A percentile compares a stretch with the other conserved stretches of the same genome.
Conservation (phyloP, 1,140 invertebrate species). For the Trichonephila clavipes region DNA sequence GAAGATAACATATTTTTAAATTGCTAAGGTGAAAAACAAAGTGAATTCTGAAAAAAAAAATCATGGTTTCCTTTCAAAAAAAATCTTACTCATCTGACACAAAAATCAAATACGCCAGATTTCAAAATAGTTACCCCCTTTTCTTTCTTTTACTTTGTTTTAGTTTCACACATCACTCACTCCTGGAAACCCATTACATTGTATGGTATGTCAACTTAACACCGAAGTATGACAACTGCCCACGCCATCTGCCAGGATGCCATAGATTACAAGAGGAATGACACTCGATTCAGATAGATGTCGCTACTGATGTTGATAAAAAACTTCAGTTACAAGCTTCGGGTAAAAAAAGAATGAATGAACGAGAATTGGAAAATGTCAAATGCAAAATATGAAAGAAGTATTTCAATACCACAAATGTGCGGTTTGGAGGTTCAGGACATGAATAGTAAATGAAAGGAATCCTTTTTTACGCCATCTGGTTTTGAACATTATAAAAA, state of each 20-base stretch:
- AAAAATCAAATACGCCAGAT: background rate
- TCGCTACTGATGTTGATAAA: background rate
- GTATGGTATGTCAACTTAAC: background rate
- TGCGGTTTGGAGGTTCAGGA: background rate
- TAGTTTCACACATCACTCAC: background rate
- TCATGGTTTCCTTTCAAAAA: background rate
- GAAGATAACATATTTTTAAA: too few species aligned
- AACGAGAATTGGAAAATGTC: background rate
- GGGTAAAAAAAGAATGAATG: background rate
- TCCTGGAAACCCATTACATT: background rate
- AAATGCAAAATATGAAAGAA: background rate
- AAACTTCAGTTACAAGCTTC: background rate
- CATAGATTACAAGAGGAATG: background rate
- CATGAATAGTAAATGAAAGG: background rate
- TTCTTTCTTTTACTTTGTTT: too few species aligned
- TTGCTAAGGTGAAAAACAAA: too few species aligned
- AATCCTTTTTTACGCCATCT: background rate
- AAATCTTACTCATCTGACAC: background rate
- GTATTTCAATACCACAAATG: background rate
- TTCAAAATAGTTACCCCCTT: background rate
- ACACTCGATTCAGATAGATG: background rate
- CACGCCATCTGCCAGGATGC: background rate
- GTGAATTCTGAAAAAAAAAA: background rate
- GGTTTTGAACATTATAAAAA: background rate
- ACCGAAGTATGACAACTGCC: background rate